A percentile compares a stretch with the other conserved stretches of the same genome.
These are phyloP conservation scores for Piaya cayana DNA, from an alignment of 2,113 vertebrate genomes.

Conservation along the genomic window DNA sequence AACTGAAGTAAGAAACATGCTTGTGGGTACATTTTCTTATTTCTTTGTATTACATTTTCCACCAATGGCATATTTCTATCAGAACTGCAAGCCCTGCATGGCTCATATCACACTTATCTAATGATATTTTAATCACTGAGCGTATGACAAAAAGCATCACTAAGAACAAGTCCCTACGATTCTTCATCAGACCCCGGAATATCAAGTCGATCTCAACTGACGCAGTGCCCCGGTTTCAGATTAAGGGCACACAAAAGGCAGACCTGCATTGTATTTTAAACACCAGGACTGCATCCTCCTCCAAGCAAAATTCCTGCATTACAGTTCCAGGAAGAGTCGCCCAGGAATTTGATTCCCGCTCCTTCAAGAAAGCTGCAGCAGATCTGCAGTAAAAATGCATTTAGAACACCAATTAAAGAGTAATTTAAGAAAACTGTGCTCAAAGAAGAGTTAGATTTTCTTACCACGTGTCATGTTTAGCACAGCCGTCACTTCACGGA, in stretches of 20 bases:
- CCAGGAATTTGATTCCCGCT: neutral
- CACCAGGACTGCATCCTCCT: neutral
- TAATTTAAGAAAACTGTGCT: neutral
- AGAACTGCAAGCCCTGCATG: neutral
- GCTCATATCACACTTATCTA: neutral
- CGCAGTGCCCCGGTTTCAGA: neutral
- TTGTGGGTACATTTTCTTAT: neutral
- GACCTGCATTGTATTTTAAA: conserved; percentile 40
- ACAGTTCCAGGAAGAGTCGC: neutral
- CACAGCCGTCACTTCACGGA: neutral
- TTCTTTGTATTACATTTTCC: conserved; percentile 25
- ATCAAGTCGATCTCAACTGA: neutral
- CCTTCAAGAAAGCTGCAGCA: neutral
- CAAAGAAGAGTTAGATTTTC: neutral
- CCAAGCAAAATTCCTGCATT: neutral
- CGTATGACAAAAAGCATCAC: neutral
- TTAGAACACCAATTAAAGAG: neutral
- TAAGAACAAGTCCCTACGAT: neutral
- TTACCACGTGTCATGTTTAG: neutral
- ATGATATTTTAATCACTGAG: neutral
- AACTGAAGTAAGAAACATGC: conserved; percentile 16
- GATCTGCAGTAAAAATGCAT: neutral
- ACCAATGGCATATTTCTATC: neutral
- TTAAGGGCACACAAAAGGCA: conserved; percentile 52
- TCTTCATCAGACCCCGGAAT: neutral